Evolutionary conservation across 2,797 vertebrate species (phyloP), one percentile per base, ranked within the genome.

Genomic region (Euphonia xanthogaster): DNA sequence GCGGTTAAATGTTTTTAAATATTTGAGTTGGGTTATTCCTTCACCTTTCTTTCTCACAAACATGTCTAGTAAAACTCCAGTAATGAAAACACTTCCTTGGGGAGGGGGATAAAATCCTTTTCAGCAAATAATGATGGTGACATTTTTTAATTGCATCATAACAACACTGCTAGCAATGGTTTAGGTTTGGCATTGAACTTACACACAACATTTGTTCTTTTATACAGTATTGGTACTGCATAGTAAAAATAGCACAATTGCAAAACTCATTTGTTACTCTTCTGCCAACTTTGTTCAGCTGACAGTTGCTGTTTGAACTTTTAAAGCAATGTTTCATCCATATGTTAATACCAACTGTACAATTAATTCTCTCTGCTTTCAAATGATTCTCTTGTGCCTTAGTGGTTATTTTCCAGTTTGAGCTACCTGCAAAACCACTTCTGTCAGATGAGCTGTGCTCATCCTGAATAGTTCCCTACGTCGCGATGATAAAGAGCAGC

Each of bases 191-290:
- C 88, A 79, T 66, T 65, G 76, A 97, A 94, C 74, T 58, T 93
- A 94, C 75, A 91, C 76, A 96, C 79, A 94, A 96, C 76, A 86
- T 82, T 95, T 96, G 62, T 54, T 84, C 92, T 96, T 96, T 95
- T 80, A 67, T 84, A 84, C 39, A 82, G 78, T 96, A 94, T 93
- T 82, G 79, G n/a, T 79, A 61, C 87, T 97, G 88, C 72, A 88
- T 66, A 86, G 51, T 89, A 96, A 94, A 95, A 97, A 96, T 84
- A 94, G 76, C 74, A 91, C 92, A 84, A 74, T 96, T 95, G 90
- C 96, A 96, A 97, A 96, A 95, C 92, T 94, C 91, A 97, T 97
- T 96, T 97, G 90, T 97, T 92, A 92, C 92, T 70, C 82, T 63
- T 76, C 42, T 96, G 95, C 89, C 93, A 97, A 76, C 83, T 95